Base-by-base conservation (phyloP, 2,888 invertebrate species). In the Phyto melanocephala region DNA sequence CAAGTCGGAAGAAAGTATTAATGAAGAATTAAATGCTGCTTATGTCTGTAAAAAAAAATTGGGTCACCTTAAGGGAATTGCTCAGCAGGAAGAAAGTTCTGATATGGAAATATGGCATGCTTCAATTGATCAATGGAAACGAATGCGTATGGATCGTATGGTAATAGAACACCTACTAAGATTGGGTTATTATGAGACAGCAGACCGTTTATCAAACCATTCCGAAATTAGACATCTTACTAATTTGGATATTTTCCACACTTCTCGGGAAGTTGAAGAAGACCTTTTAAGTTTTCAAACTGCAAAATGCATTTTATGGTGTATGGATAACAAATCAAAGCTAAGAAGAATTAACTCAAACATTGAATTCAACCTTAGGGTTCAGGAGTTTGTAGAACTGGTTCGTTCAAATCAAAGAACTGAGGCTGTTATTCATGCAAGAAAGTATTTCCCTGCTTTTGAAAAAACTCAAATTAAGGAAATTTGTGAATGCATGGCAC, bases 301-400 rank as follows among this genome's bases (percentile, higher is more conserved):
- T 0, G 92, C 93, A 1, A 96, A 97, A 89, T 98, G 98, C 90
- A 94, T 98, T 79, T 93, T 95, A 82, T 99, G 99, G 99, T 99
- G 99, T 92, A 96, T 97, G 88, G 99, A 99, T 90, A 98, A 99
- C 92, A 96, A 97, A 91, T 98, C 98, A 40, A 98, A 98, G 90
- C 93, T 99, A 83, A 93, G 98, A 74, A 98, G 98, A 92, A 94
- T 98, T 84, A 96, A 97, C 91, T 98, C 98, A 68, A 96, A 95
- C 72, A 95, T 99, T 93, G 99, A 99, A 92, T 97, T 99, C 89
- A 97, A 97, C 91, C 93, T 99, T 80, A 87, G 91, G 7, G 91
- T 91, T 24, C 92, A 99, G 92, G 99, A 99, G 91, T 99, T 98
- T 90, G 95, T 99, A 40, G 99, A 99, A 91, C 91, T 99, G 67